Evolutionary conservation across 2,888 invertebrate genomes (phyloP).

Genomic region (Oscheius sp.): DNA sequence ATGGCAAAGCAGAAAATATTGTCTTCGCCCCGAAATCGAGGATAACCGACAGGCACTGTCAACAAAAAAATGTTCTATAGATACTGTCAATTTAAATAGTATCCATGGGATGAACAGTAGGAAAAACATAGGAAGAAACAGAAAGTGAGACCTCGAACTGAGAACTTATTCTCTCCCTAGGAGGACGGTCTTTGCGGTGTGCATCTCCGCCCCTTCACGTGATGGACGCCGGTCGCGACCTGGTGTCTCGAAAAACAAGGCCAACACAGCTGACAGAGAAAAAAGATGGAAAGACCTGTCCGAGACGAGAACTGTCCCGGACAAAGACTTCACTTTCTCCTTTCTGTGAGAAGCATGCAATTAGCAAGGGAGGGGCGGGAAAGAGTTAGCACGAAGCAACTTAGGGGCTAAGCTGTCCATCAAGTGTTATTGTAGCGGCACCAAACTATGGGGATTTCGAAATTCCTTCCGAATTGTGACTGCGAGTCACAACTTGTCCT

Average conservation of each 20-base stretch:
- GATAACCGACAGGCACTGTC: too few species aligned
- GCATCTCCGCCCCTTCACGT: conserved; percentile 6
- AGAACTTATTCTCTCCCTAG: not conserved
- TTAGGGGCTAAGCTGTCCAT: too few species aligned
- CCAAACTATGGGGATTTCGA: too few species aligned
- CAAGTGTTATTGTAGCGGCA: too few species aligned
- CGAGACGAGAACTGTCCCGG: not conserved
- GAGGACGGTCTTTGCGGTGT: conserved; percentile 18
- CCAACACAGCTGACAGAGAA: conserved; percentile 10
- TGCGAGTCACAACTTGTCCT: too few species aligned
- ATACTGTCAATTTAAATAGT: too few species aligned
- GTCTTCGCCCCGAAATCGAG: too few species aligned
- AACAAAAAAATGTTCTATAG: too few species aligned
- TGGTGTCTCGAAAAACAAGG: not conserved
- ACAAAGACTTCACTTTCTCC: not conserved
- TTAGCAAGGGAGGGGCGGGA: not conserved
- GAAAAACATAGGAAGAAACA: not conserved
- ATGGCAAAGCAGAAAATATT: too few species aligned
- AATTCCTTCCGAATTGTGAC: too few species aligned
- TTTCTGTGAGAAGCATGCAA: not conserved
- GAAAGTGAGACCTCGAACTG: not conserved
- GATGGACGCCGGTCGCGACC: conserved; percentile 16
- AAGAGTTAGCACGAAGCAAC: too few species aligned
- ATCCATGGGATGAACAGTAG: too few species aligned
- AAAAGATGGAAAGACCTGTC: not conserved